A percentile compares a stretch with the other conserved stretches of the same genome.
phyloP scores from a whole-genome alignment of 2,888 invertebrate genomes.

The Diarsia mendica region DNA sequence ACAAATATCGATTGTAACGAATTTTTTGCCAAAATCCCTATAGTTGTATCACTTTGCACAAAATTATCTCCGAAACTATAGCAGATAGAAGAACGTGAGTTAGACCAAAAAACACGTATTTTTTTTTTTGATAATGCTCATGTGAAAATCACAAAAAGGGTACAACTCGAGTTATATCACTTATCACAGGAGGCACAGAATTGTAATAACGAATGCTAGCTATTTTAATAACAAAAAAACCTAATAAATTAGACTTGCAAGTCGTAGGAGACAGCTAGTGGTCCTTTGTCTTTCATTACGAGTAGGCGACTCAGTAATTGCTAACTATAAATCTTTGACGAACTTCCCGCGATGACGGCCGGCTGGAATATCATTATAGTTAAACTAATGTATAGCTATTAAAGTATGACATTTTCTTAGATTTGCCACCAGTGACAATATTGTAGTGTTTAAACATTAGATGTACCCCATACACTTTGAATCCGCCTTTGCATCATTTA shows the following conservation, averaged over 20 bases:
- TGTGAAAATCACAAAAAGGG: too few relatives aligned
- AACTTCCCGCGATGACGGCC: constrained; percentile 35
- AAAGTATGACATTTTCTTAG: background rate
- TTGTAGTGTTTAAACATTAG: background rate
- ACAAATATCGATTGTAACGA: too few relatives aligned
- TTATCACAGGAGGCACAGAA: too few relatives aligned
- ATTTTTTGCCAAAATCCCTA: too few relatives aligned
- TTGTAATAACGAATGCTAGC: too few relatives aligned
- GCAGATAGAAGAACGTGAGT: too few relatives aligned
- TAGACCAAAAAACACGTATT: too few relatives aligned
- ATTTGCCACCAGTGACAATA: background rate
- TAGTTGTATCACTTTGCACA: too few relatives aligned
- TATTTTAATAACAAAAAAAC: too few relatives aligned
- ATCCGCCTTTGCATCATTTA: background rate
- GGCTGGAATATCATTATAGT: constrained; percentile 20
- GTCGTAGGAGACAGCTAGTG: background rate
- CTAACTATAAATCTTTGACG: constrained; percentile 57
- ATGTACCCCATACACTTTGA: background rate
- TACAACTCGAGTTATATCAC: too few relatives aligned
- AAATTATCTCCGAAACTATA: too few relatives aligned
- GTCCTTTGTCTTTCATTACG: constrained; percentile 27
- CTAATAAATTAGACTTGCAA: background rate
- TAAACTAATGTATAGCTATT: background rate
- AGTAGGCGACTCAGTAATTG: constrained; percentile 47
- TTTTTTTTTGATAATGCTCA: too few relatives aligned